A percentile compares a stretch with the other conserved stretches of the same genome.
phyloP scores from a whole-genome alignment of 2,113 vertebrate genomes.

The Chascanopsetta lugubris region DNA sequence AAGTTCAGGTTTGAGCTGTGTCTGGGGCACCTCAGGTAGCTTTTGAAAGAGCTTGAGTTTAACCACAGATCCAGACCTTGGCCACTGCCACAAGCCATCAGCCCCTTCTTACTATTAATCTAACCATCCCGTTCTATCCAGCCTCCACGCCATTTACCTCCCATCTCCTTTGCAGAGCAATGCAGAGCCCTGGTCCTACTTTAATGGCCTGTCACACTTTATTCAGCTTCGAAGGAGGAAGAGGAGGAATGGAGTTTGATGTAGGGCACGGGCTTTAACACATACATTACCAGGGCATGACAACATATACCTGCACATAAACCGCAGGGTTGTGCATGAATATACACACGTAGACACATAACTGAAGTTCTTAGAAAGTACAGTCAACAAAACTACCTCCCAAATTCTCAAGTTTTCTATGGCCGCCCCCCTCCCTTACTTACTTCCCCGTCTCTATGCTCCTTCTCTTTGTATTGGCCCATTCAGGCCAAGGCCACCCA shows the following conservation, averaged over 20 bases:
- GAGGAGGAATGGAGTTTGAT: slow-evolving; percentile 49
- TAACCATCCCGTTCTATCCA: slow-evolving; percentile 23
- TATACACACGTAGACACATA: slow-evolving; percentile 1
- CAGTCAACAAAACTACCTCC: slow-evolving; percentile 17
- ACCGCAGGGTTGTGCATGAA: neutral
- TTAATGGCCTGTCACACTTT: slow-evolving; percentile 68
- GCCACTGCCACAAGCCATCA: slow-evolving; percentile 49
- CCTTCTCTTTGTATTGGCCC: slow-evolving; percentile 26
- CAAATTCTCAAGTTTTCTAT: slow-evolving; percentile 5
- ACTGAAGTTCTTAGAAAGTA: slow-evolving; percentile 22
- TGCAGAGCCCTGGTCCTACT: slow-evolving; percentile 43
- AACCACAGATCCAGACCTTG: slow-evolving; percentile 11
- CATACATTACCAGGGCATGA: slow-evolving; percentile 14
- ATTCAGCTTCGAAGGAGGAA: slow-evolving; percentile 47
- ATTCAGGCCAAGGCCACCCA: slow-evolving; percentile 55
- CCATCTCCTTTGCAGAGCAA: slow-evolving; percentile 25
- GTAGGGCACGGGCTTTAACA: slow-evolving; percentile 20
- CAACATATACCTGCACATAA: slow-evolving; percentile 19
- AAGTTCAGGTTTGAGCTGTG: slow-evolving; percentile 7
- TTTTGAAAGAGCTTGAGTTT: slow-evolving; percentile 39
- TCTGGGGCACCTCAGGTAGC: slow-evolving; percentile 3
- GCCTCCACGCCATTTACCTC: slow-evolving; percentile 6
- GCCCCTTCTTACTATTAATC: slow-evolving; percentile 24
- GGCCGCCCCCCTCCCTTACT: neutral
- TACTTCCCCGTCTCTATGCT: slow-evolving; percentile 8